Evolutionary conservation across 2,888 invertebrate genomes (phyloP).

Genomic region (Himalopsyche anomala): DNA sequence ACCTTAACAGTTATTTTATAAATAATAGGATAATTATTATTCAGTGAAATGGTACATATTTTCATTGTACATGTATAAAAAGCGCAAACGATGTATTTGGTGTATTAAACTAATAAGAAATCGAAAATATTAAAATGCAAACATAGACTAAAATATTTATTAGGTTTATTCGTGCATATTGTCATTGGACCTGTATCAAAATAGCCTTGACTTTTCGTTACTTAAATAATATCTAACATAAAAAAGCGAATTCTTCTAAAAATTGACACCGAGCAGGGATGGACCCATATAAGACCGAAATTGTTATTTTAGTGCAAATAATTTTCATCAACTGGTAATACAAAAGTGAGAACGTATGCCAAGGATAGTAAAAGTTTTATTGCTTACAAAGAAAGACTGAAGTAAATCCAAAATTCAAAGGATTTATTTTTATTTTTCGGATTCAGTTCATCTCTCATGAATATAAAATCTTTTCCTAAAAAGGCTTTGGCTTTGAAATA

Average conservation of each 20-base stretch:
- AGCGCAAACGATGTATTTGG: too few species aligned
- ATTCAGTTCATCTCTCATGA: slow-evolving; percentile 7
- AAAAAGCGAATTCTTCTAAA: neutral
- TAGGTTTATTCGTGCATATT: too few species aligned
- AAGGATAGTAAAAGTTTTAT: slow-evolving; percentile 2
- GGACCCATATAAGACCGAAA: neutral
- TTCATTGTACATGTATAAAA: too few species aligned
- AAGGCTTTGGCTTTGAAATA: neutral
- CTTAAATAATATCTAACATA: too few species aligned
- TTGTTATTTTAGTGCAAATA: slow-evolving; percentile 26
- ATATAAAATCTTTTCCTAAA: neutral
- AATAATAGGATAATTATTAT: too few species aligned
- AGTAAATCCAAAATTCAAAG: slow-evolving; percentile 13
- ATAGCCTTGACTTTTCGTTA: too few species aligned
- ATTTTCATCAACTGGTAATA: slow-evolving; percentile 24
- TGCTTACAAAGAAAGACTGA: neutral
- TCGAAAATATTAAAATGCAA: too few species aligned
- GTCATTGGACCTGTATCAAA: too few species aligned
- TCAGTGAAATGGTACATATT: too few species aligned
- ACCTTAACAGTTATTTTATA: too few species aligned
- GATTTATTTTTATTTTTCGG: slow-evolving; percentile 11
- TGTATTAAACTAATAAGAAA: too few species aligned
- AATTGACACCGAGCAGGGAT: neutral
- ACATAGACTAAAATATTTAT: too few species aligned
- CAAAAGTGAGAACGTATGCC: neutral